Evolutionary conservation across 2,888 invertebrate genomes (phyloP), one percentile per base, ranked within the genome.

Genomic region (Pharmacophagus antenor): DNA sequence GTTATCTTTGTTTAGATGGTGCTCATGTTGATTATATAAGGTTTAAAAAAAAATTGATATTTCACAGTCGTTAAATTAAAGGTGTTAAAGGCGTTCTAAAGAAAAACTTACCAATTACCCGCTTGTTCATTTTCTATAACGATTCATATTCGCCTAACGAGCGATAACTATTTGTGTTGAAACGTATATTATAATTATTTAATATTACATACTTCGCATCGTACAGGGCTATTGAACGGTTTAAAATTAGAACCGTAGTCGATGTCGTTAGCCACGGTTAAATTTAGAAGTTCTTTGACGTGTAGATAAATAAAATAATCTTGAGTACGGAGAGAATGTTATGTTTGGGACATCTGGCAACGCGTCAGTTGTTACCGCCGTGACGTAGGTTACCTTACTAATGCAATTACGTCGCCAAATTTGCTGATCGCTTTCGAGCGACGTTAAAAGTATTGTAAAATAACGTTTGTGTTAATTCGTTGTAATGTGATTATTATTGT

Each of bases 311-410:
- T 71, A 82, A 71, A 79, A 71, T 76, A 68, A 64, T 63, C 56
- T 61, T 69, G 52, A 66, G 69, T 67, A 62, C 67, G 56, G 65
- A 69, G 68, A 69, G 69, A 68, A 68, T 77, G 75, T 74, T 74
- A 66, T 72, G 70, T 65, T 77, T 75, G 66, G 65, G 70, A 73
- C 85, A 86, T 86, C 84, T 87, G 87, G 80, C 70, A 65, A 57
- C 63, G 65, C 69, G 68, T 66, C 66, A 65, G 62, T 58, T 57
- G 27, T 47, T 23, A 42, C n/a, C 31, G 31, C 61, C 56, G 65
- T 77, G 75, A 80, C 81, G 79, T 67, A 66, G 63, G 55, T 65
- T 64, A 61, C 52, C 72, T 70, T 76, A 65, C 72, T 75, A 62
- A 49, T 8, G 37, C 46, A 21, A 44, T 55, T 51, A 56, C 37